Evolutionary conservation across 2,113 vertebrate species (phyloP), one percentile per base, ranked within the genome.

Genomic region (Microcebus lehilahytsara): DNA sequence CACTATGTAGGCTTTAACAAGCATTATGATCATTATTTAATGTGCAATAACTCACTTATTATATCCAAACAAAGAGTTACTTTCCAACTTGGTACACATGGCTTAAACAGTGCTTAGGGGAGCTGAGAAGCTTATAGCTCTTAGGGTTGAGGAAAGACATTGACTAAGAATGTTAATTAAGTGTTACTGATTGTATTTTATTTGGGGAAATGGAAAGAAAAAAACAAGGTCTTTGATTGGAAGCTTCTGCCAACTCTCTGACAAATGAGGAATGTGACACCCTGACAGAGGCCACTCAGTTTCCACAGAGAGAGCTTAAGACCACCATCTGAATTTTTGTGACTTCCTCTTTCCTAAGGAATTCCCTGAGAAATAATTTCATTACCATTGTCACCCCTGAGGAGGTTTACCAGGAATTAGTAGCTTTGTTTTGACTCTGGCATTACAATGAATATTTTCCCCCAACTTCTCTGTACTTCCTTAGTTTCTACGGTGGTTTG

Each of bases 321-420:
- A 56, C 91, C 93, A 95, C 91, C 87, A 92, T 96, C 96, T 97
- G 94, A 96, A 91, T 97, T 97, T 80, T 86, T 92, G 78, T 23
- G 90, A 17, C 22, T 79, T 62, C 53, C 34, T 91, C 46, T 97
- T 93, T 90, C 37, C 95, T 95, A 40, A 46, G 67, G 90, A 95
- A 14, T 87, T 95, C 32, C 71, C 95, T 0, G 3, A 40, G 91
- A 96, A 97, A 93, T 92, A 32, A 56, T 96, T 97, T 89, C 84
- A 32, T 91, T 97, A n/a, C 11, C 40, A 79, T 42, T 75, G 4
- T 96, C 69, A 66, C 84, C 51, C n/a, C 80, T 89, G 32, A 90
- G 66, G 46, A 77, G 51, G 34, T 87, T 95, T 85, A 74, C 17
- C 16, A 87, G 34, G 60, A 71, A 88, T 96, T 96, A 92, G 86